phyloP scores from a whole-genome alignment of 2,113 vertebrate genomes.

The Axis porcinus region DNA sequence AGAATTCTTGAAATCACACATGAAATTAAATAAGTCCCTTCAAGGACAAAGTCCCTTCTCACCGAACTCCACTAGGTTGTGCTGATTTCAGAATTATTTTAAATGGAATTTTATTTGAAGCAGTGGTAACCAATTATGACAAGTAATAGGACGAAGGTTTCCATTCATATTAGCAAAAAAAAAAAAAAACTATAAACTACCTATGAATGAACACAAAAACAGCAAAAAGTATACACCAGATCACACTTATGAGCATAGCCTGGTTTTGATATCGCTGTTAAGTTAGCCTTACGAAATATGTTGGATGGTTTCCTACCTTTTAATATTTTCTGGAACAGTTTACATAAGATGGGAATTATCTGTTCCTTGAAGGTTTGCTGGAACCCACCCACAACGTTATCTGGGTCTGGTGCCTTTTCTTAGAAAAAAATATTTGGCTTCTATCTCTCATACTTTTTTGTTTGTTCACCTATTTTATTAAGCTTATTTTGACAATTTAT shows the following conservation, averaged over 20 bases:
- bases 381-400: slow-evolving; percentile 25
- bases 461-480: not conserved
- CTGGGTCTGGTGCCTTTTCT: slow-evolving; percentile 20
- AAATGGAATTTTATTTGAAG: slow-evolving; percentile 21
- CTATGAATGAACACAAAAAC: not conserved
- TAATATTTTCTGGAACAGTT: slow-evolving; percentile 28
- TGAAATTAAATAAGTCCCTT: slow-evolving; percentile 19
- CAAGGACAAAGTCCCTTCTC: not conserved
- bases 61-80: not conserved
- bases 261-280: slow-evolving; percentile 29
- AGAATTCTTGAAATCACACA: slow-evolving; percentile 24
- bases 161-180: not conserved
- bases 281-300: not conserved
- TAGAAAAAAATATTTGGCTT: slow-evolving; percentile 21
- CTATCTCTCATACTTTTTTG: not conserved
- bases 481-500: not conserved
- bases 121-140: not conserved
- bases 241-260: not conserved
- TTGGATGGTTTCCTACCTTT: not conserved
- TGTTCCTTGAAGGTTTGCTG: slow-evolving; percentile 39
- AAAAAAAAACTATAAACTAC: not conserved
- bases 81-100: slow-evolving; percentile 6
- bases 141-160: not conserved
- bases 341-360: not conserved
- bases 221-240: not conserved